These are phyloP conservation scores for Centropristis striata DNA, from an alignment of 2,113 vertebrate genomes.

Conservation along the genomic window DNA sequence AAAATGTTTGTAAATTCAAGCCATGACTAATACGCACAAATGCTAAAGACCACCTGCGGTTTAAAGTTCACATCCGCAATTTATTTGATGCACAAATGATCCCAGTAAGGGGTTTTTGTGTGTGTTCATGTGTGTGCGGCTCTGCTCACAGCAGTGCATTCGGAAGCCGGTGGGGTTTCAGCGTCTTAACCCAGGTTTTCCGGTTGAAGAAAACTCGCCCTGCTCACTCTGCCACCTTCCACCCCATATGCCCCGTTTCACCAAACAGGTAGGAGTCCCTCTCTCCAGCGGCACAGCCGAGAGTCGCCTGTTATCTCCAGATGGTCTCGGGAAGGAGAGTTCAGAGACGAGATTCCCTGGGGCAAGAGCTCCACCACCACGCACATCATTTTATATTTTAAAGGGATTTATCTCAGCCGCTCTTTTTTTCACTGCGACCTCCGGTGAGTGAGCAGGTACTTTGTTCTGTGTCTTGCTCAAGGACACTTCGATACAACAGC, in stretches of 20 bases:
- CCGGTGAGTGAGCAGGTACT: conserved; percentile 39
- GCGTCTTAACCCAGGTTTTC: conserved; percentile 32
- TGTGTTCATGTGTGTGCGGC: background rate
- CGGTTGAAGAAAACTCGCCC: conserved; percentile 15
- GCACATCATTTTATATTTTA: conserved; percentile 63
- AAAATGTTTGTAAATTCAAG: conserved; percentile 9
- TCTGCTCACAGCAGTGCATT: conserved; percentile 3
- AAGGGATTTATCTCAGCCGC: conserved; percentile 58
- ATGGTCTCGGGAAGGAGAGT: conserved; percentile 66
- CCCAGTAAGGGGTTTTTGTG: background rate
- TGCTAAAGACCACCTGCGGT: conserved; percentile 22
- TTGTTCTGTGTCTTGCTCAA: conserved; percentile 61
- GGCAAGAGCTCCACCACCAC: conserved; percentile 55
- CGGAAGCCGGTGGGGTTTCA: background rate
- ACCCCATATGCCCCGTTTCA: conserved; percentile 50
- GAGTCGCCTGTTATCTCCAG: conserved; percentile 63
- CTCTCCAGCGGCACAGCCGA: conserved; percentile 16
- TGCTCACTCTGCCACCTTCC: conserved; percentile 12
- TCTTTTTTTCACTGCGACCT: conserved; percentile 50
- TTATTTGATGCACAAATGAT: conserved; percentile 9
- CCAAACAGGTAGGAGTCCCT: conserved; percentile 56
- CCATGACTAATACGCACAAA: background rate
- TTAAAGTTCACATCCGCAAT: conserved; percentile 3
- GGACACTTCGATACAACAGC: conserved; percentile 44
- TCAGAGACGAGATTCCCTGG: conserved; percentile 55